Conservation (phyloP, 2,797 vertebrate species). For the Serranus cabrilla region DNA sequence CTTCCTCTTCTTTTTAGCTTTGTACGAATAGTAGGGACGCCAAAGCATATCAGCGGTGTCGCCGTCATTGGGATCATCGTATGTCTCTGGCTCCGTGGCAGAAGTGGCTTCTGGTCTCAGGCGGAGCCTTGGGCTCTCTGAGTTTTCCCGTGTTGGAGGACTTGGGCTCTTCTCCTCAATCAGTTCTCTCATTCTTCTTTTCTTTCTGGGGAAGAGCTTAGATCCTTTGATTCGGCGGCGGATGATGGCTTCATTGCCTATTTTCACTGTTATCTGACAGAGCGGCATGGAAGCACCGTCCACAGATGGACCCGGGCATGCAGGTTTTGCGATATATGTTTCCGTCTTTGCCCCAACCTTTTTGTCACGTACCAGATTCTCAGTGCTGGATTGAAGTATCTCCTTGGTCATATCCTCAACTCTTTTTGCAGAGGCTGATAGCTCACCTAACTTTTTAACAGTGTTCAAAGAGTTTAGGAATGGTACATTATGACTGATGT, state of each 20-base stretch:
- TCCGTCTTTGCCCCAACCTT: constrained; percentile 89
- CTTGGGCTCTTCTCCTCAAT: constrained; percentile 67
- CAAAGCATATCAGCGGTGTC: constrained; percentile 95
- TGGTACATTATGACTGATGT: constrained; percentile 65
- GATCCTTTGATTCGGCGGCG: constrained; percentile 95
- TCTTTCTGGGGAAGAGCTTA: constrained; percentile 92
- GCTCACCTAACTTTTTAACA: constrained; percentile 86
- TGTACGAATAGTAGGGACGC: constrained; percentile 98
- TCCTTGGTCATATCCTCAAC: constrained; percentile 88
- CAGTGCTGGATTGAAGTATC: constrained; percentile 74
- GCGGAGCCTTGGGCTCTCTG: constrained; percentile 80
- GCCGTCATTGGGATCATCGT: constrained; percentile 92
- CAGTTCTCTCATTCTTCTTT: constrained; percentile 74
- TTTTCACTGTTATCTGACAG: constrained; percentile 99
- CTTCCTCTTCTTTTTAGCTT: constrained; percentile 96
- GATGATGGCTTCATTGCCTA: constrained; percentile 97
- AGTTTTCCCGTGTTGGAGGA: constrained; percentile 69
- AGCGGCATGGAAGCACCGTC: constrained; percentile 92
- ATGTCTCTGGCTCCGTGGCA: constrained; percentile 80
- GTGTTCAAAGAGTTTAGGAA: constrained; percentile 82
- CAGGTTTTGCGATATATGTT: constrained; percentile 98
- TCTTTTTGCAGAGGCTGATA: constrained; percentile 85
- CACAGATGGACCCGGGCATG: constrained; percentile 93
- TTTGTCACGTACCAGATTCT: constrained; percentile 81
- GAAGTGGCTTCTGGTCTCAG: constrained; percentile 73